A percentile compares a stretch with the other conserved stretches of the same genome.
These are phyloP conservation scores for Eupithecia tripunctaria DNA, from an alignment of 2,888 invertebrate species.

Conservation along the genomic window DNA sequence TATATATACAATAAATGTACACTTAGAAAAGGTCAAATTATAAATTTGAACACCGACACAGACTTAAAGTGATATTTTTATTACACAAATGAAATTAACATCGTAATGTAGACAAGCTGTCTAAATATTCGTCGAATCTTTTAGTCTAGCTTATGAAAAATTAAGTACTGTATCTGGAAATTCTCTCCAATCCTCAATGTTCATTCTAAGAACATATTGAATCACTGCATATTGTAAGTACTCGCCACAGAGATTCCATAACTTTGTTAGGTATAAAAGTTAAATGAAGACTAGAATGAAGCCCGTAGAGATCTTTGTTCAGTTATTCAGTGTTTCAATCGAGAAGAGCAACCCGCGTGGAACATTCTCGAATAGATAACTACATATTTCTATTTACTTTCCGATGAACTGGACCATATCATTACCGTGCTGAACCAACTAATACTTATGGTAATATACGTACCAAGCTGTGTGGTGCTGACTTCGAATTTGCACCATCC, in stretches of 20 bases:
- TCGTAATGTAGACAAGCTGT: neutral
- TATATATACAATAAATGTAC: too few species aligned
- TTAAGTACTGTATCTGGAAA: neutral
- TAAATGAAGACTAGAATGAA: slow-evolving; percentile 6
- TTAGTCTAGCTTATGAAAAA: neutral
- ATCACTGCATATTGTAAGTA: neutral
- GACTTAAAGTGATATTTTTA: too few species aligned
- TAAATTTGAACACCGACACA: too few species aligned
- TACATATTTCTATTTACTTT: slow-evolving; percentile 4
- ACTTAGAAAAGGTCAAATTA: too few species aligned
- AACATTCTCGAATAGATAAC: slow-evolving; percentile 2
- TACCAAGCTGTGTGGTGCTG: too few species aligned
- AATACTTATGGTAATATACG: neutral
- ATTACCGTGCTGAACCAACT: neutral
- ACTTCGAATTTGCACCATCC: too few species aligned
- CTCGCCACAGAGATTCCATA: neutral
- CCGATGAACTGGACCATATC: neutral
- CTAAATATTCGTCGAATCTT: neutral
- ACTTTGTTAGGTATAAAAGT: neutral
- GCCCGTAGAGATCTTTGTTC: neutral
- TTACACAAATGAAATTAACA: neutral
- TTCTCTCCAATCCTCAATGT: neutral
- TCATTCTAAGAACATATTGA: neutral
- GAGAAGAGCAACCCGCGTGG: slow-evolving; percentile 4
- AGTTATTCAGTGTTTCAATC: slow-evolving; percentile 23